Percentiles rank a stretch among this genome's conserved stretches.
Evolutionary conservation across 2,888 invertebrate species (phyloP).

Genomic region (Apoda limacodes): DNA sequence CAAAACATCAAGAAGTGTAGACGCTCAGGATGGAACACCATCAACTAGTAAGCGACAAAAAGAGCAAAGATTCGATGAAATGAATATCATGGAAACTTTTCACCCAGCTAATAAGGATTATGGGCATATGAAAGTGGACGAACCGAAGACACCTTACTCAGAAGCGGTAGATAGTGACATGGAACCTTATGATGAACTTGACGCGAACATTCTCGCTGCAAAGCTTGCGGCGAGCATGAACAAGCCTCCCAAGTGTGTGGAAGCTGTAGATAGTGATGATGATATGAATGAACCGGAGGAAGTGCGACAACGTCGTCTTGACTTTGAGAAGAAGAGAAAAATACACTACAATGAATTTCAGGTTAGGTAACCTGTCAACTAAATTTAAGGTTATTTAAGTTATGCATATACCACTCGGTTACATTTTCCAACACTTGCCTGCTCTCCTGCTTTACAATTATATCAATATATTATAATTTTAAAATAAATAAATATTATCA

Average conservation of each 20-base stretch:
- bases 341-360: slow-evolving; percentile 97
- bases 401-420: too few species aligned
- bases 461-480: too few species aligned
- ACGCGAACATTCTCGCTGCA: slow-evolving; percentile 81
- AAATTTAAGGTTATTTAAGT: neutral
- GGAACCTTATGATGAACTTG: slow-evolving; percentile 71
- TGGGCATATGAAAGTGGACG: slow-evolving; percentile 97
- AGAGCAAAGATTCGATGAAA: slow-evolving; percentile 94
- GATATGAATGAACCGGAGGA: slow-evolving; percentile 73
- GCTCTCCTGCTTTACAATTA: too few species aligned
- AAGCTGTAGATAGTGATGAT: slow-evolving; percentile 68
- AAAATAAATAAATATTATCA: too few species aligned
- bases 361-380: too few species aligned
- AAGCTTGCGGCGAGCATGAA: slow-evolving; percentile 73
- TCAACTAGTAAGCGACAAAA: slow-evolving; percentile 62
- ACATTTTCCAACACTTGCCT: too few species aligned
- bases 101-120: slow-evolving; percentile 99
- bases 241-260: slow-evolving; percentile 55
- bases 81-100: slow-evolving; percentile 97
- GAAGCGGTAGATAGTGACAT: slow-evolving; percentile 72
- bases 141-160: slow-evolving; percentile 93
- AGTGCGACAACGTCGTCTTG: slow-evolving; percentile 74
- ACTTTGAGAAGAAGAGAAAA: slow-evolving; percentile 94
- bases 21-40: slow-evolving; percentile 69
- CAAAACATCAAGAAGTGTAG: slow-evolving; percentile 93